A percentile compares a stretch with the other conserved stretches of the same genome.
Evolutionary conservation across 2,797 vertebrate genomes (phyloP).

Genomic region (Crypturellus tataupa): DNA sequence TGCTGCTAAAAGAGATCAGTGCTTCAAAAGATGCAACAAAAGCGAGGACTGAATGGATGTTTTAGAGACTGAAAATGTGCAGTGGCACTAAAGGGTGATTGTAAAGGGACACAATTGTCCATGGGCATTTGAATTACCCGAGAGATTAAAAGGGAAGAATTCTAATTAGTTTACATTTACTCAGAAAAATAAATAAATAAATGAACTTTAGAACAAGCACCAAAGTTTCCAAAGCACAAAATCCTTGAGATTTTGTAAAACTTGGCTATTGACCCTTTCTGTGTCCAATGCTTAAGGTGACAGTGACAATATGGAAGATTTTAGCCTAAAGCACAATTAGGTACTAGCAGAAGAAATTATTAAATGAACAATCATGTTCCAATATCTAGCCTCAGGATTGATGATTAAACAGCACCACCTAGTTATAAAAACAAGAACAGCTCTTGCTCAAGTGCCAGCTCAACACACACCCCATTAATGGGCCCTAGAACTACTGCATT

Average conservation of each 20-base stretch:
- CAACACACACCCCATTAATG: accelerated
- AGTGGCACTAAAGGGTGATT: neutral
- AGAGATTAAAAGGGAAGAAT: neutral
- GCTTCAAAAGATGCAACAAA: conserved; percentile 40
- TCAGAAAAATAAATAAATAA: neutral
- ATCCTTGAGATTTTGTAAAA: neutral
- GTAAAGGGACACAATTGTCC: neutral
- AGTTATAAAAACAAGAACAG: neutral
- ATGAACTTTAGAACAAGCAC: neutral
- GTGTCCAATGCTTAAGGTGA: neutral
- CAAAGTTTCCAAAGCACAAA: conserved; percentile 25
- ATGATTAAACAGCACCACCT: conserved; percentile 67
- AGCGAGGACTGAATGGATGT: conserved; percentile 22
- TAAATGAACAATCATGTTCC: neutral
- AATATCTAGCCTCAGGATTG: neutral
- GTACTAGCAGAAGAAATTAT: neutral
- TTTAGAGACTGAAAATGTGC: neutral
- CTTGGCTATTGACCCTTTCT: neutral
- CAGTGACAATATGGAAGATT: neutral
- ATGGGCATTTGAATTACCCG: neutral
- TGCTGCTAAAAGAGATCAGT: neutral
- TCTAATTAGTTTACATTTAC: neutral
- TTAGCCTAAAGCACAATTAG: neutral
- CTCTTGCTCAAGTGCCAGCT: neutral
- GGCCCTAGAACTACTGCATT: neutral